Evolutionary conservation across 2,888 invertebrate genomes (phyloP), one percentile per base, ranked within the genome.

Genomic region (Zygaena filipendulae): DNA sequence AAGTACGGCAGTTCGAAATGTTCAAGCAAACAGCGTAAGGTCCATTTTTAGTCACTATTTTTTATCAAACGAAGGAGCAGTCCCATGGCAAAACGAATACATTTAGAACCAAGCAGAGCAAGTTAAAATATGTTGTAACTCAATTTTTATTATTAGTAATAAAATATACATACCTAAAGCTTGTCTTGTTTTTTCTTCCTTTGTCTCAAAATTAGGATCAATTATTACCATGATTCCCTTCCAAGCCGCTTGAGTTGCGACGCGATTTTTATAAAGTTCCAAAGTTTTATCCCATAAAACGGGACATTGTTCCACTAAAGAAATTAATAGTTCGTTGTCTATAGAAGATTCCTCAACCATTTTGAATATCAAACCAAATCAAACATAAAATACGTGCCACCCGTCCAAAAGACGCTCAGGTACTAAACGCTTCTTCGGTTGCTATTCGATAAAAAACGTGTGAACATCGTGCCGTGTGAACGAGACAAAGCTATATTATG

Each of bases 31-130:
- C 27, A 32, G 32, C 16, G 32, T 42, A 40, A 43, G 41, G 32
- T 38, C 41, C 33, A 36, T 25, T 43, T 41, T 39, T 38, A 43
- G 36, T 41, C 25, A 40, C 36, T 38, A 41, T 37, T 43, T 41
- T 41, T 36, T 38, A 40, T 40, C 38, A 37, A 39, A 41, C 40
- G 36, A 40, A 41, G 38, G 38, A 39, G 10, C 36, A 31, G 31
- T 38, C 31, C 38, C 38, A 35, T 39, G 38, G 40, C 36, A 39
- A 39, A 41, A 39, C 33, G 35, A 37, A 37, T 35, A 39, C 20
- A 41, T 37, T 41, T 41, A 39, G 39, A 37, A 36, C 36, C 39
- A 37, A 39, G 28, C 30, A 35, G 32, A 35, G 38, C 20, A 32
- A 35, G 27, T 37, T 39, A 36, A 24, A 32, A 28, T 21, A 28